Percentiles rank a stretch among this genome's conserved stretches.
Evolutionary conservation across 2,113 vertebrate genomes (phyloP).

Genomic region (Eolophus roseicapilla): DNA sequence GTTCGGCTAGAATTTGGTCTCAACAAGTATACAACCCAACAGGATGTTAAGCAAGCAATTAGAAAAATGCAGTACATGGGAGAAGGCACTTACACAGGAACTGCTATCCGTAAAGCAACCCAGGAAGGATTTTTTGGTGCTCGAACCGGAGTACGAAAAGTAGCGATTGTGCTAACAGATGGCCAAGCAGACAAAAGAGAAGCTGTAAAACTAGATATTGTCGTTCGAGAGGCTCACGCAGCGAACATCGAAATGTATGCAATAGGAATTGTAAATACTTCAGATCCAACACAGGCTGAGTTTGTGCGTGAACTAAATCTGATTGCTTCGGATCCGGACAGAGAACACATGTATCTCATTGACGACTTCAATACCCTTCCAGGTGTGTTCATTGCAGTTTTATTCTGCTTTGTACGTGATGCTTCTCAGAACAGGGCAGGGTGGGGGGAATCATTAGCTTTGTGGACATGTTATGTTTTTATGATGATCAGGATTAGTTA

Average conservation of each 20-base stretch:
- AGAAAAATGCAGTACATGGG: constrained; percentile 89
- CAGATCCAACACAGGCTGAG: constrained; percentile 82
- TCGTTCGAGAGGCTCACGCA: constrained; percentile 85
- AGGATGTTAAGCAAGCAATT: constrained; percentile 86
- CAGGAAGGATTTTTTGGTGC: constrained; percentile 87
- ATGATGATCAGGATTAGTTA: not conserved
- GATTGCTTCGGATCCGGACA: constrained; percentile 90
- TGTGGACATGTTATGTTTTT: not conserved
- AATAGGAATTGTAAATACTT: constrained; percentile 86
- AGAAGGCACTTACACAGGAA: constrained; percentile 89
- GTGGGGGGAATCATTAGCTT: not conserved
- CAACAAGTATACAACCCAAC: constrained; percentile 76
- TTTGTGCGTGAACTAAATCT: constrained; percentile 88
- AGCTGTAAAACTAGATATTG: constrained; percentile 84
- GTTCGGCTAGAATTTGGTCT: constrained; percentile 86
- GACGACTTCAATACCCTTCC: constrained; percentile 89
- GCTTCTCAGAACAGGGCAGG: not conserved
- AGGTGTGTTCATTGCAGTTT: constrained; percentile 70
- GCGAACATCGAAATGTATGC: constrained; percentile 92
- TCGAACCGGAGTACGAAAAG: constrained; percentile 82
- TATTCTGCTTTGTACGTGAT: not conserved
- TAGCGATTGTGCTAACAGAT: constrained; percentile 88
- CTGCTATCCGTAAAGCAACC: constrained; percentile 86
- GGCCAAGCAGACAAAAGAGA: constrained; percentile 89
- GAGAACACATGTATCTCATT: constrained; percentile 88